phyloP scores from a whole-genome alignment of 2,888 invertebrate genomes.

The Achlya flavicornis region DNA sequence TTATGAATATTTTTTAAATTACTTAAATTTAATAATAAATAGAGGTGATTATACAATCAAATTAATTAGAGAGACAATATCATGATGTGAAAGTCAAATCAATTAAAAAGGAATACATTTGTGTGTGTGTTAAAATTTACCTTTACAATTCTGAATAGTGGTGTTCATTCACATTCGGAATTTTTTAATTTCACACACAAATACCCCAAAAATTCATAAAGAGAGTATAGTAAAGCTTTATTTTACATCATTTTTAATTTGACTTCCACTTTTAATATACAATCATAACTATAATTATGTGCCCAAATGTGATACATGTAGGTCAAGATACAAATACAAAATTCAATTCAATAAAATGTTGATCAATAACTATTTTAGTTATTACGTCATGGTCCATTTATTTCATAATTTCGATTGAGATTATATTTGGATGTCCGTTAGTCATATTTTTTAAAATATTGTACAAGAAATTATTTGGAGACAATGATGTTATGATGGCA shows the following conservation, averaged over 20 bases:
- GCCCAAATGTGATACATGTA: constrained; percentile 57
- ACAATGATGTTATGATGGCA: constrained; percentile 14
- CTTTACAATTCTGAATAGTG: constrained; percentile 19
- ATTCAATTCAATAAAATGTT: constrained; percentile 75
- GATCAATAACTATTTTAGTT: constrained; percentile 71
- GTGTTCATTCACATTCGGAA: constrained; percentile 18
- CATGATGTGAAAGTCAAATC: constrained; percentile 70
- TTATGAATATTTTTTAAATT: constrained; percentile 76
- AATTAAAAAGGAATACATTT: constrained; percentile 37
- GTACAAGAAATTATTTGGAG: constrained; percentile 22
- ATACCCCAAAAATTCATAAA: constrained; percentile 9
- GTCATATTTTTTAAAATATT: constrained; percentile 29
- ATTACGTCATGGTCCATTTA: constrained; percentile 71
- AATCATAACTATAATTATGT: constrained; percentile 58
- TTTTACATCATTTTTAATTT: constrained; percentile 32
- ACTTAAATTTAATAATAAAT: constrained; percentile 83
- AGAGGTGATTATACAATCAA: constrained; percentile 78
- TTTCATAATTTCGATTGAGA: constrained; percentile 66
- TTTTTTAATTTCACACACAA: constrained; percentile 22
- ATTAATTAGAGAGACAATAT: constrained; percentile 81
- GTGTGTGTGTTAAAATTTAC: constrained; percentile 38
- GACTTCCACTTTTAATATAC: constrained; percentile 61
- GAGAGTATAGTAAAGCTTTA: constrained; percentile 7
- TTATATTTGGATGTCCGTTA: constrained; percentile 37
- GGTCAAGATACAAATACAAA: constrained; percentile 61